These are phyloP conservation scores for Polylopha cassiicola DNA, from an alignment of 2,888 invertebrate genomes.

Conservation along the genomic window DNA sequence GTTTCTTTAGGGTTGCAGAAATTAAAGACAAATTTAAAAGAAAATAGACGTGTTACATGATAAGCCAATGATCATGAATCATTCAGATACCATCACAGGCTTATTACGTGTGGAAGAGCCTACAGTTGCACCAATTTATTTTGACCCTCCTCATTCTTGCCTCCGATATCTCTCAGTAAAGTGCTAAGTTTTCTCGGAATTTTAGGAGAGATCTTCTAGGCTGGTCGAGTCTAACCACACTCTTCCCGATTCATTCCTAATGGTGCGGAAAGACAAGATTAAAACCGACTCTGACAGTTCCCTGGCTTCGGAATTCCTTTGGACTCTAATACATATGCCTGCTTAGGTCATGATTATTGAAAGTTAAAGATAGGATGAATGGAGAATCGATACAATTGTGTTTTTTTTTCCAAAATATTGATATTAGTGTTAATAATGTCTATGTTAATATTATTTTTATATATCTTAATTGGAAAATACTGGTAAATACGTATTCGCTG, in stretches of 20 bases:
- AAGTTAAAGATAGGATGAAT: not conserved
- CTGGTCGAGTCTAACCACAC: constrained; percentile 39
- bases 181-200: not conserved
- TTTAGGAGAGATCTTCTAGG: constrained; percentile 35
- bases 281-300: constrained; percentile 27
- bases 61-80: constrained; percentile 36
- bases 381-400: no score
- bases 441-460: no score
- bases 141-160: constrained; percentile 28
- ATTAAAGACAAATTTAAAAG: constrained; percentile 20
- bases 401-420: no score
- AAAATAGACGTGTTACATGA: constrained; percentile 19
- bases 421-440: no score
- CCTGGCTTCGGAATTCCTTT: constrained; percentile 7
- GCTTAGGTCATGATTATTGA: constrained; percentile 13
- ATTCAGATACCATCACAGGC: constrained; percentile 32
- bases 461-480: no score
- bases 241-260: constrained; percentile 55
- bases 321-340: constrained; percentile 16
- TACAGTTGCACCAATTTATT: constrained; percentile 30
- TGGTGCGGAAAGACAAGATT: constrained; percentile 54
- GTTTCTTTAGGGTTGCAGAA: no score
- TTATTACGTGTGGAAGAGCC: constrained; percentile 34
- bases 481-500: no score
- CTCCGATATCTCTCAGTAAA: not conserved